Conservation (phyloP, 2,113 vertebrate genomes). For the Falco punctatus region DNA sequence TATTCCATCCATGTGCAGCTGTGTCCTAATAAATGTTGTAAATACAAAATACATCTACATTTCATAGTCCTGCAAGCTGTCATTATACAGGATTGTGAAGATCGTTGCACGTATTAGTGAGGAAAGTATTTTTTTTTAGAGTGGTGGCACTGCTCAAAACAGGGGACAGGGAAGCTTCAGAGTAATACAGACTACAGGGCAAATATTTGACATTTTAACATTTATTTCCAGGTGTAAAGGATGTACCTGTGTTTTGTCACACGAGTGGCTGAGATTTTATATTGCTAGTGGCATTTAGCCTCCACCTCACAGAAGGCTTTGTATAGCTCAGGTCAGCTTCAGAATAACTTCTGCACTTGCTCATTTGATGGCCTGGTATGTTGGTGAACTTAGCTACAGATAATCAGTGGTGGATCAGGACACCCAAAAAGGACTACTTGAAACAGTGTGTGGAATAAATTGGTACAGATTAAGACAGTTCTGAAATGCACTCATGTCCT, state of each 20-base stretch:
- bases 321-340: neutral
- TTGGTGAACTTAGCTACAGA: neutral
- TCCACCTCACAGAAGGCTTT: neutral
- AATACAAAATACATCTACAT: slow-evolving; percentile 29
- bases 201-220: neutral
- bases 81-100: neutral
- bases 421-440: neutral
- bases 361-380: neutral
- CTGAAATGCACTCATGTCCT: neutral
- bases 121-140: neutral
- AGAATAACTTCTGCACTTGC: neutral
- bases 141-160: neutral
- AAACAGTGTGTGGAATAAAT: neutral
- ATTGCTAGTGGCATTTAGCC: neutral
- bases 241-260: neutral
- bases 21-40: neutral
- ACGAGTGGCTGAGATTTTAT: neutral
- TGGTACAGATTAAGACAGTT: neutral
- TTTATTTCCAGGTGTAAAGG: neutral
- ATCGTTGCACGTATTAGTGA: neutral
- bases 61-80: neutral
- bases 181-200: neutral
- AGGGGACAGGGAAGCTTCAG: neutral
- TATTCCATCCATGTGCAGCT: slow-evolving; percentile 30
- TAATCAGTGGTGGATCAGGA: neutral